A percentile compares a stretch with the other conserved stretches of the same genome.
Evolutionary conservation across 2,113 vertebrate species (phyloP).

Genomic region (Chamaea fasciata): DNA sequence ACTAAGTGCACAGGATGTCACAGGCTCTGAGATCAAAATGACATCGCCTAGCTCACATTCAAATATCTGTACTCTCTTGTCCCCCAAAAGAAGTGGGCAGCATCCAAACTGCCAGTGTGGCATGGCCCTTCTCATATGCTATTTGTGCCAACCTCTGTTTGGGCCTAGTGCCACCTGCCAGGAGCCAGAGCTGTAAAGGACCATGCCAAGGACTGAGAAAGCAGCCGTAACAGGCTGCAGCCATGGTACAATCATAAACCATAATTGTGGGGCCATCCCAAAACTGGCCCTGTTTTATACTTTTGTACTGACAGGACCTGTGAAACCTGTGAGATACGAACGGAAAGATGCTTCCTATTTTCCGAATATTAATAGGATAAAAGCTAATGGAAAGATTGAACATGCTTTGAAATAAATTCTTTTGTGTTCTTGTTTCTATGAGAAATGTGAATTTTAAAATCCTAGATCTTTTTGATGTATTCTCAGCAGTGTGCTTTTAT

Average conservation of each 20-base stretch:
- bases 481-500: neutral
- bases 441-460: neutral
- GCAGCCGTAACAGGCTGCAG: neutral
- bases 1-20: neutral
- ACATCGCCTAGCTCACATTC: neutral
- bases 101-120: neutral
- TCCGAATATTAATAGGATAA: neutral
- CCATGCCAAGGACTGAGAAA: rapidly evolving
- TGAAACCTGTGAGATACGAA: neutral
- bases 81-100: neutral
- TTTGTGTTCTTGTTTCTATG: neutral
- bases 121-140: neutral
- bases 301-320: neutral
- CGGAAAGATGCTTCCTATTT: neutral
- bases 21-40: neutral
- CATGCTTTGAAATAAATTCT: neutral
- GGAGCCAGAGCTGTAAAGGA: neutral
- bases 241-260: rapidly evolving
- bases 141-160: neutral
- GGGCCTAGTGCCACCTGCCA: too few species aligned
- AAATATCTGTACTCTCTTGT: neutral
- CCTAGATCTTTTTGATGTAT: neutral
- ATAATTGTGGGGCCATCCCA: neutral
- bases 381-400: neutral
- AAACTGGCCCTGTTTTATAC: neutral